Base-by-base conservation (phyloP, 2,888 invertebrate species). In the Copidosoma aretas region DNA sequence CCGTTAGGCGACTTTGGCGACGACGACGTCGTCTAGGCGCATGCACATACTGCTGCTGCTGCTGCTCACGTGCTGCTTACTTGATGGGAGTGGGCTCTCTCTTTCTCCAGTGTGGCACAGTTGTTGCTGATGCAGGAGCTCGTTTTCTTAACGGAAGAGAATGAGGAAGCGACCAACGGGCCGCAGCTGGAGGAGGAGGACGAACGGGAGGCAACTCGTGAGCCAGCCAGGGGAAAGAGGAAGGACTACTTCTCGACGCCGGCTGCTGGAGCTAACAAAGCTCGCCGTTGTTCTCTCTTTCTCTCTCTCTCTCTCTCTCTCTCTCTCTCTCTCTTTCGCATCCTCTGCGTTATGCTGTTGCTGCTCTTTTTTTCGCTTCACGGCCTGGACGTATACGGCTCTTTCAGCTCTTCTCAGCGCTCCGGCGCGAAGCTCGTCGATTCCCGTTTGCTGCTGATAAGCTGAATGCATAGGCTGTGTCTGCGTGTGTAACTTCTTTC, bases 1-100 rank as follows among this genome's bases (percentile, higher is more conserved):
- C 77, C 77, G 76, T 77, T 77, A 77, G 73, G 67, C 71, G 66
- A 32, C 32, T 32, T 32, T 32, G 32, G 32, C 32, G 32, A 32
- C 32, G 32, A 32, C 32, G 32, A 32, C 32, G 32, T 32, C 32
- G 32, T 32, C 32, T 32, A 32, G 32, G 32, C 32, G 32, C 8
- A 8, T 32, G 32, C 8, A 8, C 8, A 32, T 32, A 32, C 32
- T 32, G 32, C 3, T 32, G 8, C n/a, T 32, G 8, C 32, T 32
- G 4, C 32, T 32, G 4, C 32, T 32, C 32, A 32, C 32, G 32
- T 32, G 32, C 32, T 5, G 32, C 32, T 32, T 8, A 8, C 32
- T 8, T 32, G 32, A 32, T 32, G 32, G 32, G 32, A 32, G 32
- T 32, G 3, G 32, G 32, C 32, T 32, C 32, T 32, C 32, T 32